Base-by-base conservation (phyloP, 2,888 invertebrate genomes). In the Anthophora plumipes region DNA sequence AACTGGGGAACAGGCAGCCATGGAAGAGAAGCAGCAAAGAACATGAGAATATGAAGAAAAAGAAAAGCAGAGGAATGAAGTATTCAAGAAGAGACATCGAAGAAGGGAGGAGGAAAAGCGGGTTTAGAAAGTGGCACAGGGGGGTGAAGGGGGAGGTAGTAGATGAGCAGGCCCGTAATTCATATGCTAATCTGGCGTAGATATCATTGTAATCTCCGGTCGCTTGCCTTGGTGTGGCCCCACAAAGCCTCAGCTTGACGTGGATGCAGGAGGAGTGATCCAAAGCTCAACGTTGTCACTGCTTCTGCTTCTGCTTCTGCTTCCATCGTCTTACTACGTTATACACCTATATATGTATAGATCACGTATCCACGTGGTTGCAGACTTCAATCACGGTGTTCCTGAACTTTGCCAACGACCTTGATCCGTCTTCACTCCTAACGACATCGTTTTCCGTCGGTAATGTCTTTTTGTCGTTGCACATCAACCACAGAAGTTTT, bases 201-300 rank as follows among this genome's bases (percentile, higher is more conserved):
- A 93, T 93, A 92, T 92, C 92, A 93, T 93, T 93, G 93, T 93
- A 93, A 93, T 93, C 93, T 93, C 93, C 92, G 92, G 93, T 92
- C 91, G 90, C 90, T 89, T 85, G 90, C 88, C 88, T 90, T 89
- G 86, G 82, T 86, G 89, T 84, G 88, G 88, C 89, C 89, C 91
- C 91, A 91, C 92, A 92, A 92, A 92, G 92, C 92, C 91, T 90
- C 86, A 90, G 90, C 91, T 92, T 91, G 90, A 90, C 90, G 92
- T 89, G 90, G 89, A 91, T 90, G 91, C 91, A 88, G 89, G 86
- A 88, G 74, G 89, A 92, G 88, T 91, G 91, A 92, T 92, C 92
- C 90, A 85, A 86, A 86, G 88, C 88, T 82, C 82, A 70, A 78
- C 79, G 73, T 80, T 83, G 85, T 77, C 64, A 55, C 68, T 70